These are phyloP conservation scores for Orchesella flavescens DNA, from an alignment of 2,888 invertebrate genomes.

Conservation along the genomic window DNA sequence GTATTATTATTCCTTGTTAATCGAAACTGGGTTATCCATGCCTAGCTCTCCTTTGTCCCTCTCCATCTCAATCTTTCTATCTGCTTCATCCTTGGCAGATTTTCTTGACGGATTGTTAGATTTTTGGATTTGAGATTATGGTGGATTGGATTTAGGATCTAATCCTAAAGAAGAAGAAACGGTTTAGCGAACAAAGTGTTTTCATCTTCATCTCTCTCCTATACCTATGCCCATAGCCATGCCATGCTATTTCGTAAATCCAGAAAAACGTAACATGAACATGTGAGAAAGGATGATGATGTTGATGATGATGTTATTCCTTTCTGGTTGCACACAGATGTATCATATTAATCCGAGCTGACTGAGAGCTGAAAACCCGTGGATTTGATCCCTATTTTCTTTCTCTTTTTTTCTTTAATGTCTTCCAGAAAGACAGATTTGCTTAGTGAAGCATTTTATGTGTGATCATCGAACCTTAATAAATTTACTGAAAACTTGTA, in stretches of 20 bases:
- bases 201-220: neutral
- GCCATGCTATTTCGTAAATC: too few species aligned
- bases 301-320: too few species aligned
- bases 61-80: neutral
- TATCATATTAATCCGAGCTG: neutral
- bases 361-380: neutral
- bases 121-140: slow-evolving; percentile 40
- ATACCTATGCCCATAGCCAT: too few species aligned
- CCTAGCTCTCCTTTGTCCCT: neutral
- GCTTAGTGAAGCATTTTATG: slow-evolving; percentile 31
- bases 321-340: neutral
- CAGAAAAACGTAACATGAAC: too few species aligned
- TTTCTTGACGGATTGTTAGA: slow-evolving; percentile 5
- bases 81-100: neutral
- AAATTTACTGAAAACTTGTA: neutral
- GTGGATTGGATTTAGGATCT: slow-evolving; percentile 32
- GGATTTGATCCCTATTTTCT: slow-evolving; percentile 21
- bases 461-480: neutral
- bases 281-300: too few species aligned
- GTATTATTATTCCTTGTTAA: neutral
- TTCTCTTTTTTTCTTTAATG: neutral
- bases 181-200: too few species aligned
- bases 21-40: slow-evolving; percentile 16
- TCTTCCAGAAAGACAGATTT: slow-evolving; percentile 21
- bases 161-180: slow-evolving; percentile 1